Evolutionary conservation across 2,797 vertebrate species (phyloP).

Genomic region (Poecilia wingei): DNA sequence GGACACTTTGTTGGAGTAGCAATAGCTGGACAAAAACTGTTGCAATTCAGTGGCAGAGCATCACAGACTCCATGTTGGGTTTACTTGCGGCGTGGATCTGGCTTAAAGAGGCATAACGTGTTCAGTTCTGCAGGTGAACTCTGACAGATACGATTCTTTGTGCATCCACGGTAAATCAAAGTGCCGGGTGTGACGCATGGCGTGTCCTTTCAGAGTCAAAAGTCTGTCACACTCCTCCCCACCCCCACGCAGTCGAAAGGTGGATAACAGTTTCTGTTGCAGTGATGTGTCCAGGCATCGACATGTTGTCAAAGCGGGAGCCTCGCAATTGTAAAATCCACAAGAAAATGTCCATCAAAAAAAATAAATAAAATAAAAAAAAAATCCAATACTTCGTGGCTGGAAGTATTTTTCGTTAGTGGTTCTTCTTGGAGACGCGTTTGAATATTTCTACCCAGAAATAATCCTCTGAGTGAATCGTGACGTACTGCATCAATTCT

Average conservation of each 20-base stretch:
- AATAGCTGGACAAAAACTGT: neutral
- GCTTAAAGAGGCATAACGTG: slow-evolving; percentile 2
- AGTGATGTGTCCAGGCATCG: neutral
- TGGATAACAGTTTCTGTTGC: neutral
- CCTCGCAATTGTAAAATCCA: slow-evolving; percentile 1
- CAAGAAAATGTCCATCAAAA: slow-evolving; percentile 13
- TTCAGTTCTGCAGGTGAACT: slow-evolving; percentile 20
- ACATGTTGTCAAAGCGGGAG: neutral
- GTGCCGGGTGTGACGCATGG: slow-evolving; percentile 1
- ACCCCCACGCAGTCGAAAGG: neutral
- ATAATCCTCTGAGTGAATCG: slow-evolving; percentile 6
- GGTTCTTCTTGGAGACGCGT: neutral
- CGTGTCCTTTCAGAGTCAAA: slow-evolving; percentile 34
- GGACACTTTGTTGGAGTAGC: slow-evolving; percentile 12
- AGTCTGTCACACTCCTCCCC: neutral
- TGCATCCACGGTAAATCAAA: slow-evolving; percentile 4
- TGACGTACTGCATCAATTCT: slow-evolving; percentile 17
- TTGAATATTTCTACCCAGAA: slow-evolving; percentile 2
- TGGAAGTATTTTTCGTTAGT: slow-evolving; percentile 1
- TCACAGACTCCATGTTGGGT: slow-evolving; percentile 11
- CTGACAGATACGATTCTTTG: slow-evolving; percentile 17
- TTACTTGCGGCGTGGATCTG: slow-evolving; percentile 7
- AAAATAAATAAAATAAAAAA: neutral
- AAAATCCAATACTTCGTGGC: slow-evolving; percentile 10
- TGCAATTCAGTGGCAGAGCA: slow-evolving; percentile 3